Conservation (phyloP, 2,797 vertebrate genomes). For the Saguinus oedipus region DNA sequence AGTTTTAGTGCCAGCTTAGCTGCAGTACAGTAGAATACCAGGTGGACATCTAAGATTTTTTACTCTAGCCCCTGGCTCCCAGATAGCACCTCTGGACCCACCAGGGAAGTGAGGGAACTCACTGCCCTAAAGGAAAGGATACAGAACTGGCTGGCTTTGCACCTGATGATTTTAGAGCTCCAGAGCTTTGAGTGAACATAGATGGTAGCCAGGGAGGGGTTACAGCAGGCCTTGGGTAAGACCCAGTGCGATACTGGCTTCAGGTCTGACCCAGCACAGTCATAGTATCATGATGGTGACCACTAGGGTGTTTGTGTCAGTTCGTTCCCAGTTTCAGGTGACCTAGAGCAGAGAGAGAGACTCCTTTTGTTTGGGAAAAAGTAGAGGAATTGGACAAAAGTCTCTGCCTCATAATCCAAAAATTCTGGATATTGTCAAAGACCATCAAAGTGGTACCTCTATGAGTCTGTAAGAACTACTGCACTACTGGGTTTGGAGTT, state of each 20-base stretch:
- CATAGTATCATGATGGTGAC: too few species aligned
- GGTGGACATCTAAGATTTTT: background rate
- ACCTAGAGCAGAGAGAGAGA: too few species aligned
- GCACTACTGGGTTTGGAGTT: too few species aligned
- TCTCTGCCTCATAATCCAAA: too few species aligned
- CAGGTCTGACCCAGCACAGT: background rate
- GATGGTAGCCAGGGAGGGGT: background rate
- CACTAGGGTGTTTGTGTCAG: too few species aligned
- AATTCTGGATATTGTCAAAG: too few species aligned
- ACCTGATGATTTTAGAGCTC: background rate
- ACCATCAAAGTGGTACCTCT: too few species aligned
- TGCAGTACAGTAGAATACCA: background rate
- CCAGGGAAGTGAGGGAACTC: background rate
- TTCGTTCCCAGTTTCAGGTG: too few species aligned
- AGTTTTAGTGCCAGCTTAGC: background rate
- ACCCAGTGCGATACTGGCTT: background rate
- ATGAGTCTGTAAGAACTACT: too few species aligned
- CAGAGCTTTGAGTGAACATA: background rate
- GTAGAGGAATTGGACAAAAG: too few species aligned
- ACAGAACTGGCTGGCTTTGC: background rate
- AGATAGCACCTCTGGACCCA: background rate
- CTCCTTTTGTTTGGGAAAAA: too few species aligned
- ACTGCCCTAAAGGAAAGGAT: background rate
- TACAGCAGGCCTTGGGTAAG: background rate
- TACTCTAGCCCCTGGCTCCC: background rate